Percentiles rank a stretch among this genome's conserved stretches.
phyloP scores from a whole-genome alignment of 2,888 invertebrate genomes.

The Agrotis clavis region DNA sequence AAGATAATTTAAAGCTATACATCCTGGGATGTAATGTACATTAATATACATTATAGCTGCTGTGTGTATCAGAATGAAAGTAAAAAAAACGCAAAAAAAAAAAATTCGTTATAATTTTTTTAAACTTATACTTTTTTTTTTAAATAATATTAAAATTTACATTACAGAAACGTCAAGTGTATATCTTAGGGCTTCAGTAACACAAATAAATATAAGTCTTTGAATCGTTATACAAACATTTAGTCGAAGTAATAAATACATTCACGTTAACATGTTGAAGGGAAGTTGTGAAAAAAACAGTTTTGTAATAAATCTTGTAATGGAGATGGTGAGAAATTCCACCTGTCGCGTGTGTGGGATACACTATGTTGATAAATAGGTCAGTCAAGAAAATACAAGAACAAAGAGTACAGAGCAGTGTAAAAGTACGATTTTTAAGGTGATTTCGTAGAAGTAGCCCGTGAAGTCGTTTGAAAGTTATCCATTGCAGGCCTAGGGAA shows the following conservation, averaged over 20 bases:
- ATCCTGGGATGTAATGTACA: too few relatives aligned
- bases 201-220: slow-evolving; percentile 13
- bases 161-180: too few relatives aligned
- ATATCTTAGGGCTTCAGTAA: neutral
- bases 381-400: neutral
- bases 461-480: too few relatives aligned
- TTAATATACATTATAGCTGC: too few relatives aligned
- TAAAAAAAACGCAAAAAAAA: too few relatives aligned
- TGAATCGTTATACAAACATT: slow-evolving; percentile 25
- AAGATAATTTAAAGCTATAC: too few relatives aligned
- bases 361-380: neutral
- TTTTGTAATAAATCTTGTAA: slow-evolving; percentile 47
- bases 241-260: slow-evolving; percentile 38
- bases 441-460: too few relatives aligned
- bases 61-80: too few relatives aligned
- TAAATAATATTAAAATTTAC: too few relatives aligned
- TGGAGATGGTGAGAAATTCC: slow-evolving; percentile 23
- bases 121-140: too few relatives aligned
- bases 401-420: neutral
- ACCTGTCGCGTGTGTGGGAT: slow-evolving; percentile 30
- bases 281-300: slow-evolving; percentile 33
- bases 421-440: neutral
- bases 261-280: slow-evolving; percentile 19
- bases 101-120: too few relatives aligned
- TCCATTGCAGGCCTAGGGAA: too few relatives aligned